These are phyloP conservation scores for Microcaecilia unicolor DNA, from an alignment of 2,797 vertebrate genomes.

Conservation along the genomic window DNA sequence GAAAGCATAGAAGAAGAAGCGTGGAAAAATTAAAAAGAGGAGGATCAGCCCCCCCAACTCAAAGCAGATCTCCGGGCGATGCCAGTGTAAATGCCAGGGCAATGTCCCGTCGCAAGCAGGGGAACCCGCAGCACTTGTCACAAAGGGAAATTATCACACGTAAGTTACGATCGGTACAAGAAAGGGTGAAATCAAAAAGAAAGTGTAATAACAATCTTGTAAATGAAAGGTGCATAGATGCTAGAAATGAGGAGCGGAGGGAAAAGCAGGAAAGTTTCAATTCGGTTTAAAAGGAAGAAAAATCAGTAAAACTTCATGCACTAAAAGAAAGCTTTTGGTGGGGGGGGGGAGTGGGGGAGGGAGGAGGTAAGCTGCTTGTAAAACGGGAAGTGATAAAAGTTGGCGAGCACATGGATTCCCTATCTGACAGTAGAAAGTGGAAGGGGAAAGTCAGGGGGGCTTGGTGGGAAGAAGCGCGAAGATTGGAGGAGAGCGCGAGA, in stretches of 20 bases:
- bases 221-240: conserved; percentile 9
- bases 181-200: background rate
- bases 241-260: background rate
- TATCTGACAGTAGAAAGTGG: background rate
- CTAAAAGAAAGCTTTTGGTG: conserved; percentile 12
- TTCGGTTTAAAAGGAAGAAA: conserved; percentile 23
- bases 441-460: background rate
- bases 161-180: conserved; percentile 57
- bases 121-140: conserved; percentile 97
- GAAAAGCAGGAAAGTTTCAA: conserved; percentile 14
- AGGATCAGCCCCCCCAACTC: conserved; percentile 44
- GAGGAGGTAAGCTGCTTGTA: conserved; percentile 12
- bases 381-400: conserved; percentile 30
- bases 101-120: conserved; percentile 99
- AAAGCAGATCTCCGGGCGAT: conserved; percentile 89
- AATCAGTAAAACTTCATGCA: conserved; percentile 37
- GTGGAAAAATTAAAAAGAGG: conserved; percentile 13
- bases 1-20: conserved; percentile 34
- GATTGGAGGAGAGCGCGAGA: too few relatives aligned
- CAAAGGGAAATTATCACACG: conserved; percentile 88
- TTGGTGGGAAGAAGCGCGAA: too few relatives aligned
- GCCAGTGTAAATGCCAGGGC: conserved; percentile 96
- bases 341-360: conserved; percentile 9
- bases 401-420: conserved; percentile 30
- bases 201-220: too few relatives aligned